Evolutionary conservation across 2,888 invertebrate genomes (phyloP).

Genomic region (Notocelia uddmanniana): DNA sequence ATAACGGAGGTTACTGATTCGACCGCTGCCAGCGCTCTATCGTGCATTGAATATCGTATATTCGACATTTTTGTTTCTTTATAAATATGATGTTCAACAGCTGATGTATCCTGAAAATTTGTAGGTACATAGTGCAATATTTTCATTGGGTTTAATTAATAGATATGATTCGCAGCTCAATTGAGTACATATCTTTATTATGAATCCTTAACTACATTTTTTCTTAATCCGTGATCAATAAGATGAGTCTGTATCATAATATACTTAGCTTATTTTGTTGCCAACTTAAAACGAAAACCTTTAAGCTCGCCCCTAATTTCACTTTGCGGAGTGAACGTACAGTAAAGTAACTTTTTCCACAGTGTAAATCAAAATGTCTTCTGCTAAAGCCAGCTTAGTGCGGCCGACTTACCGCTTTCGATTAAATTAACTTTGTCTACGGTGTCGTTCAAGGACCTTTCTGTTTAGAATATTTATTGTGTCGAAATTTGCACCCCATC

Average conservation of each 20-base stretch:
- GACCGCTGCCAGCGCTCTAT: slow-evolving; percentile 9
- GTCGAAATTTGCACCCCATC: slow-evolving; percentile 6
- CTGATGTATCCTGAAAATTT: not conserved
- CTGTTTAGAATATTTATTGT: slow-evolving; percentile 50
- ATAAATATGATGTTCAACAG: too few relatives aligned
- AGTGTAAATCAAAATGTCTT: slow-evolving; percentile 63
- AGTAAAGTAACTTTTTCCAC: slow-evolving; percentile 56
- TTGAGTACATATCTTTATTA: not conserved
- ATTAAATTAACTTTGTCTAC: slow-evolving; percentile 54
- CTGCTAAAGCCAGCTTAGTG: slow-evolving; percentile 54
- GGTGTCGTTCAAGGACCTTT: slow-evolving; percentile 56
- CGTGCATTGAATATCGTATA: slow-evolving; percentile 23
- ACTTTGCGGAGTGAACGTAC: slow-evolving; percentile 41
- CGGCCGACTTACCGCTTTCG: slow-evolving; percentile 46
- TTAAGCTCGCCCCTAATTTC: slow-evolving; percentile 21
- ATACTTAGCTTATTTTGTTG: slow-evolving; percentile 16
- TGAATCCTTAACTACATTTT: not conserved
- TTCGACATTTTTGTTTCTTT: not conserved
- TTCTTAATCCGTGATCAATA: not conserved
- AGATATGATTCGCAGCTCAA: not conserved
- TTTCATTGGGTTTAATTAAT: not conserved
- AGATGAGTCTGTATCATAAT: not conserved
- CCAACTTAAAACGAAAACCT: slow-evolving; percentile 8
- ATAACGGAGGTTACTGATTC: slow-evolving; percentile 29
- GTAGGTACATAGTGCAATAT: not conserved